Conservation (phyloP, 2,888 invertebrate species). For the Sericinus montela region DNA sequence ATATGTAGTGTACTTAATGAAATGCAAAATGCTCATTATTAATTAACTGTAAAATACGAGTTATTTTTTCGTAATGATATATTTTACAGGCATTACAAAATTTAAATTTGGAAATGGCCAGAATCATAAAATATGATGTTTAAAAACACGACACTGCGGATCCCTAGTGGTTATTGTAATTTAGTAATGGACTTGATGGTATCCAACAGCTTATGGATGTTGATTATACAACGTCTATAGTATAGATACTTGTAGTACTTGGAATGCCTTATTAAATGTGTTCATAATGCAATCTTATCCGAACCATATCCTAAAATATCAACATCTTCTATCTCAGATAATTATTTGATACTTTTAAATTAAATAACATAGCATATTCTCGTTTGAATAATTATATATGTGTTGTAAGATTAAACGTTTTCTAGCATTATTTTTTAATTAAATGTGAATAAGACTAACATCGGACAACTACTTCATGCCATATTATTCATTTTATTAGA, state of each 20-base stretch:
- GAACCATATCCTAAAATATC: background rate
- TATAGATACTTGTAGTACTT: constrained; percentile 3
- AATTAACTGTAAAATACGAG: background rate
- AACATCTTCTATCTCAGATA: background rate
- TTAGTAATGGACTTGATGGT: background rate
- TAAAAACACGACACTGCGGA: background rate
- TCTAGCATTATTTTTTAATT: constrained; percentile 9
- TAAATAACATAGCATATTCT: background rate
- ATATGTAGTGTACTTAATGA: background rate
- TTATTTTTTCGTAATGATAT: no score
- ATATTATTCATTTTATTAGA: constrained; percentile 19
- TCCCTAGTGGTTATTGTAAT: background rate
- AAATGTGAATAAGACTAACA: constrained; percentile 14
- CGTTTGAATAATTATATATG: background rate
- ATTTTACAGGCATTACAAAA: no score
- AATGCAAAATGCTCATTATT: background rate
- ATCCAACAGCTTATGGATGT: background rate
- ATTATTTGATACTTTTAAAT: background rate
- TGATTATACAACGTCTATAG: background rate
- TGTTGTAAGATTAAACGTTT: background rate
- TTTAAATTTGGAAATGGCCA: no score
- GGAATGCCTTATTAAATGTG: background rate
- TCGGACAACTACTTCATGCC: constrained; percentile 18
- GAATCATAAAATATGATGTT: no score
- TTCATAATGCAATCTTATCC: constrained; percentile 1